These are phyloP conservation scores for Oasisia sp. DNA, from an alignment of 2,888 invertebrate genomes.

Conservation along the genomic window DNA sequence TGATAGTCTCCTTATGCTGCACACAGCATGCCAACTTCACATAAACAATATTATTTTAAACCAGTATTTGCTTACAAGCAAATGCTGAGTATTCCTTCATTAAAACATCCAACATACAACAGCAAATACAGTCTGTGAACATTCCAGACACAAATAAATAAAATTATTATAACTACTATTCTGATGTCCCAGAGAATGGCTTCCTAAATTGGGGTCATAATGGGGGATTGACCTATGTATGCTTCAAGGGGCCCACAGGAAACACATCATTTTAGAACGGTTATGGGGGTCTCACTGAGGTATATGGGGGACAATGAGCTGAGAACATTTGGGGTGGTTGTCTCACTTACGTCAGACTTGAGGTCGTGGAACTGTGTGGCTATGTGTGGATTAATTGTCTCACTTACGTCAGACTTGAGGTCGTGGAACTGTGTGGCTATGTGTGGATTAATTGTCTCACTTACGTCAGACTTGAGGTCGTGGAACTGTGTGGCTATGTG, in stretches of 20 bases:
- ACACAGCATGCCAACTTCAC: neutral
- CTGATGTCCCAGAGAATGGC: neutral
- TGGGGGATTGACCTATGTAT: too few species aligned
- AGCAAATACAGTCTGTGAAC: neutral
- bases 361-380: conserved; percentile 82
- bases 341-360: neutral
- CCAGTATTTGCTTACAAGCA: neutral
- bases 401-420: conserved; percentile 38
- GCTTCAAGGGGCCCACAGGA: too few species aligned
- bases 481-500: conserved; percentile 86
- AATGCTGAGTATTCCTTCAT: neutral
- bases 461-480: conserved; percentile 57
- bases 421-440: conserved; percentile 84
- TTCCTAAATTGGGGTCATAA: neutral
- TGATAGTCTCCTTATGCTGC: neutral
- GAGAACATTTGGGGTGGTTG: neutral
- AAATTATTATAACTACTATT: neutral
- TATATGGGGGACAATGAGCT: too few species aligned
- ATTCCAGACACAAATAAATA: neutral
- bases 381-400: conserved; percentile 87
- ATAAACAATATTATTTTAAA: neutral
- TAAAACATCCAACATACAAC: too few species aligned
- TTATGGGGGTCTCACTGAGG: too few species aligned
- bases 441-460: too few species aligned
- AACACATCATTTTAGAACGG: too few species aligned